Evolutionary conservation across 2,888 invertebrate genomes (phyloP).

Genomic region (Acanthosepion esculentum): DNA sequence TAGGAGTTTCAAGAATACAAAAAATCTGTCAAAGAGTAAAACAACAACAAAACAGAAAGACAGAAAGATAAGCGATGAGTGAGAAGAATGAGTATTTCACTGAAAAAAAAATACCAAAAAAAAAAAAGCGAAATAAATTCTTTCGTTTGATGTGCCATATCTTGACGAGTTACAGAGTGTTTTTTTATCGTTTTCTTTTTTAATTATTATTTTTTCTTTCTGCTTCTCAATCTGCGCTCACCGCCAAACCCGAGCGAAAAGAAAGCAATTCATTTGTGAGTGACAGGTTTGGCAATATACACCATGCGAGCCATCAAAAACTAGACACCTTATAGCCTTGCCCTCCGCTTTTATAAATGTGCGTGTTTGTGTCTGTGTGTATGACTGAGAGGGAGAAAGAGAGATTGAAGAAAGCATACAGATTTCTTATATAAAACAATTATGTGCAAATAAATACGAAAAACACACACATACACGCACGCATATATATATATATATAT

Average conservation of each 20-base stretch:
- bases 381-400: not conserved
- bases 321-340: not conserved
- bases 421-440: too few relatives aligned
- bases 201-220: not conserved
- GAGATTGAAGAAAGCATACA: too few relatives aligned
- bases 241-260: not conserved
- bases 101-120: not conserved
- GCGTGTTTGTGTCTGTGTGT: not conserved
- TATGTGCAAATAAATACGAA: too few relatives aligned
- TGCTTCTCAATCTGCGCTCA: not conserved
- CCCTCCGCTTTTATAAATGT: not conserved
- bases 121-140: not conserved
- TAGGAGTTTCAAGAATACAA: not conserved
- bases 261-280: not conserved
- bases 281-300: conserved; percentile 33
- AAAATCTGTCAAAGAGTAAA: not conserved
- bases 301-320: not conserved
- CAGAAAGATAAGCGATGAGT: not conserved
- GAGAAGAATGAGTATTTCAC: not conserved
- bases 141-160: not conserved
- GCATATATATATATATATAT: too few relatives aligned
- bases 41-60: not conserved
- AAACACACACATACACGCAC: too few relatives aligned
- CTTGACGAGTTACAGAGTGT: not conserved
- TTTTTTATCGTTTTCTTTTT: not conserved